A percentile compares a stretch with the other conserved stretches of the same genome.
These are phyloP conservation scores for Drosophila equinoxialis DNA, from an alignment of 1,140 invertebrate species.

Conservation along the genomic window DNA sequence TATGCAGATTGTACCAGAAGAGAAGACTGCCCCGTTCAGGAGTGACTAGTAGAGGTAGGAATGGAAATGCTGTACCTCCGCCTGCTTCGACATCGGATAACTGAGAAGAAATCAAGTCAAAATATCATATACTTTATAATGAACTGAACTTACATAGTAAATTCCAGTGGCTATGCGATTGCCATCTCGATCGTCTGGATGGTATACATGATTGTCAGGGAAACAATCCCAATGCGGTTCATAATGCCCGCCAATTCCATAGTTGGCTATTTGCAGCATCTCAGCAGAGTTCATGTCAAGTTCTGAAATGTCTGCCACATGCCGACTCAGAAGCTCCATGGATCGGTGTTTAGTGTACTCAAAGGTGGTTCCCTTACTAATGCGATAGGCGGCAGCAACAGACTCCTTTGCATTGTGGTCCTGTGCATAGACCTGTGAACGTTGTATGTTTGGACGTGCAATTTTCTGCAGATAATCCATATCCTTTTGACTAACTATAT, in stretches of 20 bases:
- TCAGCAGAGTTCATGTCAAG: constrained; percentile 93
- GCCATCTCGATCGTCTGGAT: constrained; percentile 85
- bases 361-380: constrained; percentile 98
- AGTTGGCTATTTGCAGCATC: constrained; percentile 98
- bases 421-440: constrained; percentile 57
- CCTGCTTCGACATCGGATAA: constrained; percentile 94
- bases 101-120: constrained; percentile 83
- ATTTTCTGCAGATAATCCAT: constrained; percentile 93
- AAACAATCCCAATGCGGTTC: constrained; percentile 96
- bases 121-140: neutral
- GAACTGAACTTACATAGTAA: constrained; percentile 87
- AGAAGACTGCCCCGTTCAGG: constrained; percentile 94
- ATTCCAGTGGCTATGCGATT: constrained; percentile 95
- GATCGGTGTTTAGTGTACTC: constrained; percentile 90
- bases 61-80: constrained; percentile 95
- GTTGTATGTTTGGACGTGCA: constrained; percentile 88
- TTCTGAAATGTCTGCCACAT: constrained; percentile 90
- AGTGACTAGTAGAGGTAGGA: constrained; percentile 89
- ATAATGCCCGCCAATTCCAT: constrained; percentile 99
- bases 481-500: constrained; percentile 93
- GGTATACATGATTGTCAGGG: constrained; percentile 85
- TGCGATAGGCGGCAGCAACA: constrained; percentile 89
- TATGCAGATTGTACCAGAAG: constrained; percentile 97
- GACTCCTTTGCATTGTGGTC: constrained; percentile 31
- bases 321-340: constrained; percentile 88